phyloP scores from a whole-genome alignment of 2,888 invertebrate genomes.

The Chymomyza procnemis region DNA sequence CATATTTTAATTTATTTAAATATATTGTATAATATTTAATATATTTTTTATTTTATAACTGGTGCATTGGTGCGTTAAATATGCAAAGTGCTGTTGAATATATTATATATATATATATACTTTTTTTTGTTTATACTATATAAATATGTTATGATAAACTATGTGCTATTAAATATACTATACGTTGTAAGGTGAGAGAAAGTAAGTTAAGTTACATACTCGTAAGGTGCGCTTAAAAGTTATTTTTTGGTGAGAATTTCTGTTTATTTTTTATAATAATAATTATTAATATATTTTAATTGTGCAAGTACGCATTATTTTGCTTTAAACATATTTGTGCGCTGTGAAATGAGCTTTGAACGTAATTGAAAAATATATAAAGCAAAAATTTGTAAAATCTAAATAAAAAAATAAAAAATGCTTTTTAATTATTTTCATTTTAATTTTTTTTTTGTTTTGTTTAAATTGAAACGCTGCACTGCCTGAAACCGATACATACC shows the following conservation, averaged over 20 bases:
- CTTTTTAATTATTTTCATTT: no score
- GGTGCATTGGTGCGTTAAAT: constrained; percentile 58
- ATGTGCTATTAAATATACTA: constrained; percentile 26
- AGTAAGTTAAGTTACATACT: constrained; percentile 11
- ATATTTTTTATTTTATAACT: constrained; percentile 28
- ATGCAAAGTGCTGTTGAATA: constrained; percentile 55
- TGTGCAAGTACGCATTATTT: constrained; percentile 21
- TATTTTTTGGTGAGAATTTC: constrained; percentile 9
- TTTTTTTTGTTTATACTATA: no score
- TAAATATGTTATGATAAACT: constrained; percentile 8
- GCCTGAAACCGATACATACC: constrained; percentile 85
- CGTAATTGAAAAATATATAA: constrained; percentile 2
- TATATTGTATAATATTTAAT: constrained; percentile 22
- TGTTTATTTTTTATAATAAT: constrained; percentile 11
- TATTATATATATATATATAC: constrained; percentile 19
- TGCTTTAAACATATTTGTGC: constrained; percentile 15
- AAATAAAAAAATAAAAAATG: not conserved
- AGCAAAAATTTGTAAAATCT: constrained; percentile 23
- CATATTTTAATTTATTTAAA: not conserved
- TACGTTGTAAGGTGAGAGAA: constrained; percentile 14
- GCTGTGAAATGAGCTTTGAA: constrained; percentile 21
- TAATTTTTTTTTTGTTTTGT: not conserved
- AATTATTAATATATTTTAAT: constrained; percentile 6
- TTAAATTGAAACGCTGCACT: constrained; percentile 52
- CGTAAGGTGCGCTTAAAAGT: constrained; percentile 35